Conservation (phyloP, 2,888 invertebrate genomes). For the Clostera curtula region DNA sequence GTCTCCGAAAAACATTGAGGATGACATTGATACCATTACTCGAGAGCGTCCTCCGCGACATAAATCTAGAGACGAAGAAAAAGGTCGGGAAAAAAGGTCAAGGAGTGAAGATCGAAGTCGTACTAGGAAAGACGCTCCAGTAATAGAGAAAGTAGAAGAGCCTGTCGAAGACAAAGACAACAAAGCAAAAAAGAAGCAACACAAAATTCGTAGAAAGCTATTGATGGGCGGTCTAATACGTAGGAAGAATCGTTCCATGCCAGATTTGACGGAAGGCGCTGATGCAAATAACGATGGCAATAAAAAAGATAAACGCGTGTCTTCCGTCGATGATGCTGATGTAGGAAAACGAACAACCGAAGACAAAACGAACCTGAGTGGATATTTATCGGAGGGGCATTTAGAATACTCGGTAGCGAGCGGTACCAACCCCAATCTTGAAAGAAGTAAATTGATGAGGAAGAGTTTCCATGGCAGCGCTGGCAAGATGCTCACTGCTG, state of each 20-base stretch:
- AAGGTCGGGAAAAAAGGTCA: slow-evolving; percentile 84
- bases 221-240: slow-evolving; percentile 92
- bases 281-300: slow-evolving; percentile 63
- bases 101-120: slow-evolving; percentile 91
- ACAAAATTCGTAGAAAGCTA: slow-evolving; percentile 89
- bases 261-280: slow-evolving; percentile 89
- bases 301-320: slow-evolving; percentile 55
- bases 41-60: slow-evolving; percentile 83
- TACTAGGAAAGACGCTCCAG: slow-evolving; percentile 80
- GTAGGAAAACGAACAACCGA: slow-evolving; percentile 79
- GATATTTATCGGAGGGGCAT: slow-evolving; percentile 91
- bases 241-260: slow-evolving; percentile 93
- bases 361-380: slow-evolving; percentile 78
- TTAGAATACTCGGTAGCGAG: slow-evolving; percentile 81
- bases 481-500: slow-evolving; percentile 85
- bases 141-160: slow-evolving; percentile 76
- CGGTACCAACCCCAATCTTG: slow-evolving; percentile 86
- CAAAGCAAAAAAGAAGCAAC: slow-evolving; percentile 89
- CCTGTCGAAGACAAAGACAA: slow-evolving; percentile 80
- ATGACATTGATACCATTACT: slow-evolving; percentile 82
- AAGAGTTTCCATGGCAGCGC: slow-evolving; percentile 92
- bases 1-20: slow-evolving; percentile 79
- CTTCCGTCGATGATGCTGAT: slow-evolving; percentile 84
- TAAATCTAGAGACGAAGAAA: slow-evolving; percentile 81
- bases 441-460: slow-evolving; percentile 90